Evolutionary conservation across 1,140 invertebrate species (phyloP).

Genomic region (Drosophila pseudoananassae): DNA sequence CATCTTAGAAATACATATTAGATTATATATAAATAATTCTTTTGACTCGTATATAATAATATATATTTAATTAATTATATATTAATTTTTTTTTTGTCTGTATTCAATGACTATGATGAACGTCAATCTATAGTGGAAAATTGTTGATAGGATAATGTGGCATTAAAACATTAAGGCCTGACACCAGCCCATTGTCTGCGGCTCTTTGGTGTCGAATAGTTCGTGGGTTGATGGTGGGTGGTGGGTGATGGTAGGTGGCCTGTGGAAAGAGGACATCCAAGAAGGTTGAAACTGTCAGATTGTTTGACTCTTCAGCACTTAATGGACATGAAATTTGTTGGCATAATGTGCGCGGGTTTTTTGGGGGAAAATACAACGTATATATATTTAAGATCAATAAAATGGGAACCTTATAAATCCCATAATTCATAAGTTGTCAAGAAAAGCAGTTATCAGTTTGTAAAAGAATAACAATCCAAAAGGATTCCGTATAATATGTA

Average conservation of each 20-base stretch:
- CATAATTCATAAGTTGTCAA: not conserved
- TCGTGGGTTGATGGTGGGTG: not conserved
- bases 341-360: slow-evolving; percentile 4
- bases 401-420: not conserved
- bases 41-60: not conserved
- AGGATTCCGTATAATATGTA: slow-evolving; percentile 21
- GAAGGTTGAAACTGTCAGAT: slow-evolving; percentile 46
- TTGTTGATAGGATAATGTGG: slow-evolving; percentile 75
- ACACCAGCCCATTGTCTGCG: slow-evolving; percentile 37
- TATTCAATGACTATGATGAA: slow-evolving; percentile 13
- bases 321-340: slow-evolving; percentile 30
- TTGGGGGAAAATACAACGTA: not conserved
- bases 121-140: slow-evolving; percentile 50
- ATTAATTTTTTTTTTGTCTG: not conserved
- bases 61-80: too few species aligned
- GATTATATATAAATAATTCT: too few species aligned
- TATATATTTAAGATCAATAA: not conserved
- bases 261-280: slow-evolving; percentile 6
- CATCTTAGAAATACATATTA: too few species aligned
- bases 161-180: slow-evolving; percentile 71
- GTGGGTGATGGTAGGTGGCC: not conserved
- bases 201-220: slow-evolving; percentile 24
- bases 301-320: slow-evolving; percentile 36
- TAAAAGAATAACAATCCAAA: slow-evolving; percentile 4
- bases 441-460: not conserved